Evolutionary conservation across 2,888 invertebrate species (phyloP).

Genomic region (Oasisia sp.): DNA sequence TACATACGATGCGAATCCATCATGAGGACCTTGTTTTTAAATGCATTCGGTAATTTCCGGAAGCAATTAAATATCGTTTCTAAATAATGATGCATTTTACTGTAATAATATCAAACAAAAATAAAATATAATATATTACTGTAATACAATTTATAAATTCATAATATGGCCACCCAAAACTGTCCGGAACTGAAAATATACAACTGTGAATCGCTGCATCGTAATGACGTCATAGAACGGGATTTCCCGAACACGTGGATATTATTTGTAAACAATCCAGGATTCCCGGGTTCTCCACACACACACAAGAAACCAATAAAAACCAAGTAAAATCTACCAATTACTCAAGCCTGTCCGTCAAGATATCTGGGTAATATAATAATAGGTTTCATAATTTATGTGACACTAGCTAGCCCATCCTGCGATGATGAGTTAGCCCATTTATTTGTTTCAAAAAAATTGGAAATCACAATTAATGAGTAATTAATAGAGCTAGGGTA

Average conservation of each 20-base stretch:
- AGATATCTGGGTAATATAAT: not conserved
- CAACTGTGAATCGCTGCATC: not conserved
- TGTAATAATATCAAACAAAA: not conserved
- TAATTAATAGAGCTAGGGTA: no score
- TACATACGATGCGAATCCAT: conserved; percentile 13
- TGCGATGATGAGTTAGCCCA: no score
- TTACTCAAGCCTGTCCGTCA: not conserved
- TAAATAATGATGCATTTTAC: not conserved
- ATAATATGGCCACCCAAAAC: not conserved
- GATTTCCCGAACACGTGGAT: conserved; percentile 9
- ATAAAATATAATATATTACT: not conserved
- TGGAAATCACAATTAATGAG: no score
- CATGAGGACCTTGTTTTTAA: conserved; percentile 9
- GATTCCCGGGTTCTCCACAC: not conserved
- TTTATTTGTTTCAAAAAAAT: no score
- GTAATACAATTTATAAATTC: not conserved
- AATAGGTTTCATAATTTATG: no score
- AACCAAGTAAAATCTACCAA: not conserved
- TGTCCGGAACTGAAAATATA: not conserved
- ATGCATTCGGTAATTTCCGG: not conserved
- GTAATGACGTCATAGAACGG: conserved; percentile 1
- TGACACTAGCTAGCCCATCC: no score
- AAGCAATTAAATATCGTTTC: not conserved
- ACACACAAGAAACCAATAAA: not conserved
- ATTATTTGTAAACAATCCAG: not conserved